phyloP scores from a whole-genome alignment of 2,888 invertebrate genomes.

The Drosophila anomelani region DNA sequence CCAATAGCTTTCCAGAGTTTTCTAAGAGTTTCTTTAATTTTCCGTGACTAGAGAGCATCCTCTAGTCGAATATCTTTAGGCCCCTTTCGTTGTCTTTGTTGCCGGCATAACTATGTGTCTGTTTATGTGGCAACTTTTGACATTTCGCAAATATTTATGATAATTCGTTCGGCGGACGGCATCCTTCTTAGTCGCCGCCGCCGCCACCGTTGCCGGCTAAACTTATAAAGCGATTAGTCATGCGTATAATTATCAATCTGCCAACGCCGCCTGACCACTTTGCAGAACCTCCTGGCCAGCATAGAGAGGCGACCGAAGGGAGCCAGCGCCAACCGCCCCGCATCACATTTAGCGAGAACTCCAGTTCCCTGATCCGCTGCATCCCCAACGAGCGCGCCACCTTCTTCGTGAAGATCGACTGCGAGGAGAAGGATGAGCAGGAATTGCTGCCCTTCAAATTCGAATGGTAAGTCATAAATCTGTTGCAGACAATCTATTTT shows the following conservation, averaged over 20 bases:
- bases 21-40: neutral
- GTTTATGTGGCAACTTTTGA: conserved; percentile 36
- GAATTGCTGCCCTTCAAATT: conserved; percentile 83
- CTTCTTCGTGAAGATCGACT: conserved; percentile 84
- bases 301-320: neutral
- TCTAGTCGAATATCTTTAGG: neutral
- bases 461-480: conserved; percentile 82
- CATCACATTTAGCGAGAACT: conserved; percentile 84
- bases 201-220: neutral
- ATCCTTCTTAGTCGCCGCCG: neutral
- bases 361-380: conserved; percentile 83
- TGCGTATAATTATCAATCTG: conserved; percentile 9
- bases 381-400: conserved; percentile 84
- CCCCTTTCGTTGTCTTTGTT: neutral
- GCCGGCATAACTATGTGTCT: conserved; percentile 40
- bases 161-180: conserved; percentile 21
- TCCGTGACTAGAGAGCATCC: conserved; percentile 8
- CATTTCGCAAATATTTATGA: conserved; percentile 50
- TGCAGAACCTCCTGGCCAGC: conserved; percentile 61
- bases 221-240: conserved; percentile 42
- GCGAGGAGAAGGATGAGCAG: conserved; percentile 78
- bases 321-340: conserved; percentile 61
- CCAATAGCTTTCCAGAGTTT: neutral
- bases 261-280: conserved; percentile 1
- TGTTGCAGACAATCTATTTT: conserved; percentile 13